phyloP scores from a whole-genome alignment of 2,888 invertebrate species.

The Cheilosia urbana region DNA sequence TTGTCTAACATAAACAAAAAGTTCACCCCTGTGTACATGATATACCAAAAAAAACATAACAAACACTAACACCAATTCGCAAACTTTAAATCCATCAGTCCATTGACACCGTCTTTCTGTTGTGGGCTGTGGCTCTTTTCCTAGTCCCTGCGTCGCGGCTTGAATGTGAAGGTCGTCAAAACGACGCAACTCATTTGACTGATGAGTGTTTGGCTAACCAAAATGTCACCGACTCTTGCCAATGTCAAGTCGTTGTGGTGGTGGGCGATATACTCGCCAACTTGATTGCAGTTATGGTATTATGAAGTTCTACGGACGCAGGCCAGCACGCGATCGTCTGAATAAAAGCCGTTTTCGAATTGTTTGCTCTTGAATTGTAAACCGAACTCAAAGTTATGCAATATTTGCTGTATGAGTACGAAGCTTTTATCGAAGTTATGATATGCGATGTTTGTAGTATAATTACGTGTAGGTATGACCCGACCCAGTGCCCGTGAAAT shows the following conservation, averaged over 20 bases:
- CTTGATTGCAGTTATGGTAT: neutral
- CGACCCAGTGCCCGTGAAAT: conserved; percentile 66
- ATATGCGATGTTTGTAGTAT: neutral
- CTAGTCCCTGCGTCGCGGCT: conserved; percentile 21
- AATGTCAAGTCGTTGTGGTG: conserved; percentile 43
- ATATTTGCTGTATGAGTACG: conserved; percentile 12
- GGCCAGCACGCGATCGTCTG: conserved; percentile 31
- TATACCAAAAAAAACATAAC: conserved; percentile 4
- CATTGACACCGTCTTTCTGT: conserved; percentile 50
- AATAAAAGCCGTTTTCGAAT: conserved; percentile 27
- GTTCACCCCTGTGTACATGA: conserved; percentile 48
- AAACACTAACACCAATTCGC: conserved; percentile 3
- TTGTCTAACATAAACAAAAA: neutral
- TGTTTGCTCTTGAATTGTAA: neutral
- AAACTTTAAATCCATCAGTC: conserved; percentile 47
- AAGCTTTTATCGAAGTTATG: conserved; percentile 41
- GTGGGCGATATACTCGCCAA: neutral
- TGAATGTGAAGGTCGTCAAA: conserved; percentile 69
- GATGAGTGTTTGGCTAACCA: conserved; percentile 37
- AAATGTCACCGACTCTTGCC: conserved; percentile 69
- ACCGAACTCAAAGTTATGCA: conserved; percentile 16
- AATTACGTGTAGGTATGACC: conserved; percentile 42
- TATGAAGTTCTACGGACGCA: conserved; percentile 6
- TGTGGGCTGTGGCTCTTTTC: neutral
- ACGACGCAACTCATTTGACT: conserved; percentile 50